Evolutionary conservation across 1,140 invertebrate species (phyloP).

Genomic region (Cephus cinctus): DNA sequence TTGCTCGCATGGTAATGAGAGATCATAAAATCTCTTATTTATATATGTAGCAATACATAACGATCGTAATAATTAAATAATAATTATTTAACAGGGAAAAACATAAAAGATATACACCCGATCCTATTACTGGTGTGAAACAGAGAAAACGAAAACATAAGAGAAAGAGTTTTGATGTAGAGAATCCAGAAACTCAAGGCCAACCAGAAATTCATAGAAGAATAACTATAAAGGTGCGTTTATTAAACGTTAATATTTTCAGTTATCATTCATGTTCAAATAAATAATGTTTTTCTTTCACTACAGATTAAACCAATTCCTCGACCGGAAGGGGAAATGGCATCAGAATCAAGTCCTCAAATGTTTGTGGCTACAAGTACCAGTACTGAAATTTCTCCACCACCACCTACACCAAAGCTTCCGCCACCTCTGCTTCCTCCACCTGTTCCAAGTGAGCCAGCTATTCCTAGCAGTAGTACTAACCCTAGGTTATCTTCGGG

Average conservation of each 20-base stretch:
- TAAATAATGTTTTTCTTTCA: slow-evolving; percentile 13
- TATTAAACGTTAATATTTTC: slow-evolving; percentile 6
- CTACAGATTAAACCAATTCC: slow-evolving; percentile 78
- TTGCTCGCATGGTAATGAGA: too few species aligned
- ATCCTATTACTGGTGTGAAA: slow-evolving; percentile 52
- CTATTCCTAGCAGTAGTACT: slow-evolving; percentile 11
- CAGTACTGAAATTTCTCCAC: slow-evolving; percentile 65
- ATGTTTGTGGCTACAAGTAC: slow-evolving; percentile 72
- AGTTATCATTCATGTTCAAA: slow-evolving; percentile 12
- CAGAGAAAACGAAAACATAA: slow-evolving; percentile 54
- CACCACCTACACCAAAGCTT: slow-evolving; percentile 40
- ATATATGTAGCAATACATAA: too few species aligned
- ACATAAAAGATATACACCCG: slow-evolving; percentile 52
- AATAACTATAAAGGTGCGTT: slow-evolving; percentile 72
- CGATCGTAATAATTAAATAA: too few species aligned
- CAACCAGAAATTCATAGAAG: slow-evolving; percentile 63
- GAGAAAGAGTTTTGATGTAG: slow-evolving; percentile 71
- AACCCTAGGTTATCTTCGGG: slow-evolving; percentile 29
- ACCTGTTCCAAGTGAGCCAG: slow-evolving; percentile 23
- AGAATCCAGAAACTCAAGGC: slow-evolving; percentile 57
- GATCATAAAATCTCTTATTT: too few species aligned
- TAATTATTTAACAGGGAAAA: slow-evolving; percentile 38
- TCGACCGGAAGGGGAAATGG: slow-evolving; percentile 68
- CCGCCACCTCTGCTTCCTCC: slow-evolving; percentile 49
- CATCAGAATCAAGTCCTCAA: slow-evolving; percentile 62